These are phyloP conservation scores for Spheniscus mendiculus DNA, from an alignment of 2,113 vertebrate genomes.

Conservation along the genomic window DNA sequence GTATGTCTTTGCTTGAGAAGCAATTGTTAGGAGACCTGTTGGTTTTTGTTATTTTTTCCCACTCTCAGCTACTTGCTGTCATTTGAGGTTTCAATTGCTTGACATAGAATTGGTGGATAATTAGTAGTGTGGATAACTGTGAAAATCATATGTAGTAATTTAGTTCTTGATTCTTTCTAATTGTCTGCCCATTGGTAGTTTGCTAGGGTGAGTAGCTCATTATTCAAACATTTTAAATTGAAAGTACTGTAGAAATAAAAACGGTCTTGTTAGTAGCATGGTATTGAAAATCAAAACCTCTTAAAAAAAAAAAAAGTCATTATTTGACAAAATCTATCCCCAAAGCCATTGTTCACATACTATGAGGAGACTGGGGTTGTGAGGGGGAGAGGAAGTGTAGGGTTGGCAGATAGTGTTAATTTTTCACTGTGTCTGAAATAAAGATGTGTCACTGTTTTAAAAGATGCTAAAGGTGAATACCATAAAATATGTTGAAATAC, in stretches of 20 bases:
- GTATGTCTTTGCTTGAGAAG: background rate
- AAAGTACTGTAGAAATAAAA: slow-evolving; percentile 1
- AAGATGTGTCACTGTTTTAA: background rate
- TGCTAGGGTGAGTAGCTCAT: background rate
- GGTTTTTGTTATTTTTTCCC: background rate
- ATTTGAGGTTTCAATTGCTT: slow-evolving; percentile 35
- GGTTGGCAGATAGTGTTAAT: background rate
- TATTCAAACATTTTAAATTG: background rate
- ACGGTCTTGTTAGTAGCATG: background rate
- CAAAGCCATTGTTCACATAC: background rate
- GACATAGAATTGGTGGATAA: slow-evolving; percentile 34
- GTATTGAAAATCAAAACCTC: background rate
- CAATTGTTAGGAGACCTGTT: background rate
- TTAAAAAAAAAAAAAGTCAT: background rate
- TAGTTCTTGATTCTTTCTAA: slow-evolving; percentile 40
- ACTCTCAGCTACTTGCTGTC: background rate
- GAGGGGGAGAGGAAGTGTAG: background rate
- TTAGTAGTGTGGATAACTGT: slow-evolving; percentile 46
- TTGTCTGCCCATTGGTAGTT: slow-evolving; percentile 38
- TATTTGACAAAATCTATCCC: background rate
- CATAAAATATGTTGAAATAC: background rate
- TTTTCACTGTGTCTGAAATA: background rate
- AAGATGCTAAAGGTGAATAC: background rate
- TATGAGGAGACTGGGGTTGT: background rate
- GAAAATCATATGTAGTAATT: slow-evolving; percentile 47